Percentiles rank a stretch among this genome's conserved stretches.
Conservation (phyloP, 2,113 vertebrate genomes). For the Miniopterus natalensis region DNA sequence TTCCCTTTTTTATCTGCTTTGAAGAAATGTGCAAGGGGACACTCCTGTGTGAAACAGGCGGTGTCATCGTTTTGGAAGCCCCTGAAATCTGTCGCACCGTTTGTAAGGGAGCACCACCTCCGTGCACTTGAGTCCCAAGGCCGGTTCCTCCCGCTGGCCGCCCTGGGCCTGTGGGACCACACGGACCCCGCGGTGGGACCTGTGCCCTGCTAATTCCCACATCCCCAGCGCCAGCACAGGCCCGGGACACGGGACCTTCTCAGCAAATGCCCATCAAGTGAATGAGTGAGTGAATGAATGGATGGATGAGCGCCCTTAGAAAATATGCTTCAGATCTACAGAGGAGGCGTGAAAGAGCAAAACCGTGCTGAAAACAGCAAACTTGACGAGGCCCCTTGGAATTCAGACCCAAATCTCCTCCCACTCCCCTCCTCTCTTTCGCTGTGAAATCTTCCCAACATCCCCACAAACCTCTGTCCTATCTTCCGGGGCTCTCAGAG, state of each 20-base stretch:
- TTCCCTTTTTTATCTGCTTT: neutral
- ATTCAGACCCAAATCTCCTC: neutral
- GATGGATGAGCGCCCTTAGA: neutral
- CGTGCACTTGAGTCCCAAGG: accelerated
- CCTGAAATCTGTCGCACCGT: neutral
- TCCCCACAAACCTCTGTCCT: accelerated
- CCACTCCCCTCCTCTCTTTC: neutral
- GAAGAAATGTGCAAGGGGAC: neutral
- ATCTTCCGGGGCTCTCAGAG: neutral
- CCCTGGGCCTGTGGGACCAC: accelerated
- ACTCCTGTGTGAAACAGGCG: accelerated
- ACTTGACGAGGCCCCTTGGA: neutral
- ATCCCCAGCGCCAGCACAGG: too few species aligned
- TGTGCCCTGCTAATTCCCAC: neutral
- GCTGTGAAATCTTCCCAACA: accelerated
- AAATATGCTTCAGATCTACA: accelerated
- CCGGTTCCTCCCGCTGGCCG: neutral
- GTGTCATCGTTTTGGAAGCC: neutral
- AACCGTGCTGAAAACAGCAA: accelerated
- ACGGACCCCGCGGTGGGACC: accelerated
- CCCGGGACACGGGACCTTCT: neutral
- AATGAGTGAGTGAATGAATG: neutral
- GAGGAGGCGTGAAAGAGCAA: accelerated
- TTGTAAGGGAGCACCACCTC: neutral
- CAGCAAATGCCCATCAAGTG: neutral